Conservation (phyloP, 2,888 invertebrate genomes). For the Catotricha subobsoleta region DNA sequence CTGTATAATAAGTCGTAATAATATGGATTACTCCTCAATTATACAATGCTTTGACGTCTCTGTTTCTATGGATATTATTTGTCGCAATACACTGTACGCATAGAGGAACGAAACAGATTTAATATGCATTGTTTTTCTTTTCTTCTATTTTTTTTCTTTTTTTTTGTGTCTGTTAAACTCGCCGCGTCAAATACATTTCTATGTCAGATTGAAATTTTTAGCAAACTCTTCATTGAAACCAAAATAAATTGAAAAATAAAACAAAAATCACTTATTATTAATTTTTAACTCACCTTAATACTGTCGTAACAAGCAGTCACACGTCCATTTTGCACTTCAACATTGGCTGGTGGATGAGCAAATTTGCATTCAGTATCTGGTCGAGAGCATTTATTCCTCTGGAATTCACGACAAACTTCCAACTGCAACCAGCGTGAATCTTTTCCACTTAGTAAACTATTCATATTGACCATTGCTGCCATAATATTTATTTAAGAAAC, state of each 20-base stretch:
- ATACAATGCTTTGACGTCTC: constrained; percentile 5
- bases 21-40: no score
- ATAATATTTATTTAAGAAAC: constrained; percentile 25
- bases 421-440: constrained; percentile 99
- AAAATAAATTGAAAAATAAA: background rate
- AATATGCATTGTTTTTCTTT: no score
- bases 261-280: background rate
- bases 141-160: background rate
- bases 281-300: constrained; percentile 73
- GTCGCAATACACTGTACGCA: constrained; percentile 5
- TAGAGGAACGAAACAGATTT: no score
- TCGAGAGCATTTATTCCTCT: constrained; percentile 98
- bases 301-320: constrained; percentile 99
- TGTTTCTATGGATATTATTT: constrained; percentile 3
- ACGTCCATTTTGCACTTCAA: constrained; percentile 98
- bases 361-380: constrained; percentile 99
- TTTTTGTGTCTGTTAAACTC: background rate
- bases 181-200: background rate
- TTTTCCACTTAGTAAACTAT: constrained; percentile 92
- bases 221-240: background rate
- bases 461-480: constrained; percentile 91
- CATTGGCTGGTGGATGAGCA: constrained; percentile 98
- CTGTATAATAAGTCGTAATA: no score
- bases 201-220: background rate
- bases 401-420: constrained; percentile 98